Evolutionary conservation across 2,797 vertebrate species (phyloP), one percentile per base, ranked within the genome.

Genomic region (Clarias platycephalus): DNA sequence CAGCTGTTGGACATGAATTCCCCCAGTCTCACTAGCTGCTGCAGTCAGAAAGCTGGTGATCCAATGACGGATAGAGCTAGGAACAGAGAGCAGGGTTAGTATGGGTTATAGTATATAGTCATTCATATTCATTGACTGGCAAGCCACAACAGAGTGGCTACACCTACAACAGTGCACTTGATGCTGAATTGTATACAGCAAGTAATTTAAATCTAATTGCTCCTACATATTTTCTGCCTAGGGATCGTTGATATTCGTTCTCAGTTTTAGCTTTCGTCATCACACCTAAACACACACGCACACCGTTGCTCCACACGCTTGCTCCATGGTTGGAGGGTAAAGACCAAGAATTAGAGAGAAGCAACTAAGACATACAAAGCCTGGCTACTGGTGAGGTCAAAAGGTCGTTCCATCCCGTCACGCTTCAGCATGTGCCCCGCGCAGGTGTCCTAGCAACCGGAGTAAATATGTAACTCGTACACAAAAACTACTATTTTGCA

Each of bases 371-470:
- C 87, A 89, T 89, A 37, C 88, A 91, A 86, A 88, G 87, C 86
- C 40, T 75, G 63, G 84, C 89, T 81, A 88, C 78, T 78, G 85
- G 87, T 81, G 66, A 49, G 85, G 89, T 88, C 68, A 18, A 63
- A 55, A 84, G 88, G 87, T 93, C 89, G 88, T 76, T 40, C 63
- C 76, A 37, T 70, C 86, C 68, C 55, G 86, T 88, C 88, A 84
- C 81, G 81, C 83, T 88, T 89, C 83, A 88, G 87, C 91, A 90
- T 71, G 82, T 91, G 91, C 85, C 87, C 88, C 37, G 15, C 87
- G 87, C 90, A 91, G 89, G 90, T 93, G 88, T 92, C 93, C 87
- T 89, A 90, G 91, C 93, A 93, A 92, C 92, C 81, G 84, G 18
- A 37, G 37, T 37, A 37, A 37, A 37, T 37, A 37, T 37, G 37